Evolutionary conservation across 1,140 invertebrate genomes (phyloP), one percentile per base, ranked within the genome.

Genomic region (Rhizoglyphus robini): DNA sequence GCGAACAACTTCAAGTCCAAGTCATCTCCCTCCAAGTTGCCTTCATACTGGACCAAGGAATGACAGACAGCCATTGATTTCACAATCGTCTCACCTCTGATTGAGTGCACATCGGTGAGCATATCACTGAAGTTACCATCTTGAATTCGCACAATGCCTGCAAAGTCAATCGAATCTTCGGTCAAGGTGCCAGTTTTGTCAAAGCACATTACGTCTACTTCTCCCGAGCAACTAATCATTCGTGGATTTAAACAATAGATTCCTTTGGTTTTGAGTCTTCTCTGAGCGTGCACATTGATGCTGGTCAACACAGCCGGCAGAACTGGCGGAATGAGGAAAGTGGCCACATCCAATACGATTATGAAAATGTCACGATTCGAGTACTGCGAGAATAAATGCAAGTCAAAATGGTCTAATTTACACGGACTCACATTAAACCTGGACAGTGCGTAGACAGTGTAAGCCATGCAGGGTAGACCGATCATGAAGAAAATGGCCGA

Each of bases 181-280:
- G 91, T 91, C 68, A 95, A 74, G 0, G 94, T 97, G 36, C 93
- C 94, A 62, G 94, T 97, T 84, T 82, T 82, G 69, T 82, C 81
- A 72, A 82, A 82, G 67, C 80, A 81, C 36, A 80, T 75, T 32
- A 78, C 73, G 69, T 82, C 79, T 18, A 82, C 70, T 36, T 74
- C 76, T 1, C 81, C 81, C 65, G 77, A 75, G 13, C 79, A 72
- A 67, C 76, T 79, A 64, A 82, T 81, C 61, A 75, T 75, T 13
- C 74, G 73, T 2, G 81, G 79, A 70, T 76, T 79, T 38, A 82
- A 78, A 66, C 80, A 82, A 71, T 75, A 82, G 46, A 82, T 79
- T 2, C 71, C 68, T 1, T 72, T 68, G 25, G 73, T 74, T 68
- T 78, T 78, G 20, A 82, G 71, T 20, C 81, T 64, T 27, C 70